A percentile compares a stretch with the other conserved stretches of the same genome.
phyloP scores from a whole-genome alignment of 2,113 vertebrate species.

The Naja naja region DNA sequence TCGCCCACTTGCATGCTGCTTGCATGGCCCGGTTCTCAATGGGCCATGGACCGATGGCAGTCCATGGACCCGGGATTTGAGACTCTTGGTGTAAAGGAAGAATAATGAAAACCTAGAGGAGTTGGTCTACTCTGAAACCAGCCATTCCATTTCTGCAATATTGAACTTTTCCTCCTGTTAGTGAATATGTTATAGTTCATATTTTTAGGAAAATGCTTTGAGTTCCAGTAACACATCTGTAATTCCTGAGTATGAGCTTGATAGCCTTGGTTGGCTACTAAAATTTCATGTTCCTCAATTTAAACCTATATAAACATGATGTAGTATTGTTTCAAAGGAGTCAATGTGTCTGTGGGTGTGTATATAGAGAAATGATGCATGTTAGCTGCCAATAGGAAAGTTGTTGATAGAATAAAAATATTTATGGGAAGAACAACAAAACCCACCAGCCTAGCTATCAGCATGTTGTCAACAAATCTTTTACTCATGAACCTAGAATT shows the following conservation, averaged over 20 bases:
- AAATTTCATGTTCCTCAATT: background rate
- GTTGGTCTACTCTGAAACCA: background rate
- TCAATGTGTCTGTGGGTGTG: background rate
- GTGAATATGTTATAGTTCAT: background rate
- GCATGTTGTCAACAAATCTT: background rate
- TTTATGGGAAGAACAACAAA: background rate
- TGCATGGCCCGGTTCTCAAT: background rate
- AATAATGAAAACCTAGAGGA: background rate
- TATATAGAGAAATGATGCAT: too few species aligned
- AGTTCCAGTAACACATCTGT: background rate
- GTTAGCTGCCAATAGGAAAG: background rate
- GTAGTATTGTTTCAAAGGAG: background rate
- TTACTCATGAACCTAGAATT: background rate
- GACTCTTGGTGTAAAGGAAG: background rate
- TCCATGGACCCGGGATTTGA: background rate
- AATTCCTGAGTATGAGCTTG: background rate
- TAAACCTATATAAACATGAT: background rate
- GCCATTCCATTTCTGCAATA: background rate
- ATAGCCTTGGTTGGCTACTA: background rate
- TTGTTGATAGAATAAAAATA: background rate
- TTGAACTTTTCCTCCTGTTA: background rate
- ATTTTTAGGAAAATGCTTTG: background rate
- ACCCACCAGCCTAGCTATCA: background rate
- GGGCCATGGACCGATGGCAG: background rate
- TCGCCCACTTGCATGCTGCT: fast-evolving